These are phyloP conservation scores for Leptatherina wallacei DNA, from an alignment of 2,797 vertebrate genomes.

Conservation along the genomic window DNA sequence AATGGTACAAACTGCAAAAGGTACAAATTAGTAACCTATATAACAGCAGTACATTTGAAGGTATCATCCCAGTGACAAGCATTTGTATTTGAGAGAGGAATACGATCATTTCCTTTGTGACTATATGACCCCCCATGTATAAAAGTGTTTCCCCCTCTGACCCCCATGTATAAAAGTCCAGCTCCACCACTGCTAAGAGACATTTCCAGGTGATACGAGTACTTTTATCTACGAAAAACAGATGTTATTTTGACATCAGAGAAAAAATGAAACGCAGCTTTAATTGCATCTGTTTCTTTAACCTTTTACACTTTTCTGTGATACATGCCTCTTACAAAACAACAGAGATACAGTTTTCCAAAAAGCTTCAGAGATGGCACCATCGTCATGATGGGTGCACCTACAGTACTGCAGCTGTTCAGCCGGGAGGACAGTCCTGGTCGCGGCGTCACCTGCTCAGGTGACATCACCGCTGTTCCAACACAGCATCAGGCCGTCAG, in stretches of 20 bases:
- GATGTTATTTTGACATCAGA: slow-evolving; percentile 18
- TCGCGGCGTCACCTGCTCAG: slow-evolving; percentile 18
- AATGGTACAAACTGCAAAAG: too few species aligned
- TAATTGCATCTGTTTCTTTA: slow-evolving; percentile 60
- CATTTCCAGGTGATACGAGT: not conserved
- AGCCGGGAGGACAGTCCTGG: slow-evolving; percentile 13
- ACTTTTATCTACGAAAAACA: slow-evolving; percentile 11
- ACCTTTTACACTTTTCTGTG: slow-evolving; percentile 52
- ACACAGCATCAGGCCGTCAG: not conserved
- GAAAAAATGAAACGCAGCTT: slow-evolving; percentile 58
- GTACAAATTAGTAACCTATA: too few species aligned
- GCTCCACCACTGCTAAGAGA: too few species aligned
- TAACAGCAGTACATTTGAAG: too few species aligned
- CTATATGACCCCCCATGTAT: too few species aligned
- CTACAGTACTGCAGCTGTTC: slow-evolving; percentile 28
- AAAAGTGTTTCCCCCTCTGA: too few species aligned
- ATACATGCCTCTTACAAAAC: slow-evolving; percentile 69
- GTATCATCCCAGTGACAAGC: too few species aligned
- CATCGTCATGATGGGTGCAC: slow-evolving; percentile 20
- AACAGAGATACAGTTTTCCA: slow-evolving; percentile 38
- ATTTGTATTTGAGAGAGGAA: too few species aligned
- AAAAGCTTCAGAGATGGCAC: slow-evolving; percentile 38
- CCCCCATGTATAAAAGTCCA: too few species aligned
- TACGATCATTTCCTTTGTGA: too few species aligned
- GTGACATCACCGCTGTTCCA: too few species aligned